Percentiles rank a stretch among this genome's conserved stretches.
Conservation (phyloP, 2,888 invertebrate species). For the Beris chalybata region DNA sequence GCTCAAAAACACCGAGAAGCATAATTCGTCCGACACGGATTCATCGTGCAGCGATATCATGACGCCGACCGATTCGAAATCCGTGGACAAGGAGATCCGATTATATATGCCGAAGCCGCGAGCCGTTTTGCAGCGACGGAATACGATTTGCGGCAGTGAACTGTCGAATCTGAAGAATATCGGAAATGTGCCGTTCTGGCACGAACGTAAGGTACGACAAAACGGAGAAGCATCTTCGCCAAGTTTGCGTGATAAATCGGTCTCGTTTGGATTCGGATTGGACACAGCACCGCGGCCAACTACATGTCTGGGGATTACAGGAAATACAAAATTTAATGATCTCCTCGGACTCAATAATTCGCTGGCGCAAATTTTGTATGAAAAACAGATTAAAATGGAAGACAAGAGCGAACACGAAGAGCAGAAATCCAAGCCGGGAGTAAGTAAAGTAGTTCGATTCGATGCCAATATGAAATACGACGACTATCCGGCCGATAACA, state of each 20-base stretch:
- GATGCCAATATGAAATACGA: conserved; percentile 54
- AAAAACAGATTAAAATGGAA: conserved; percentile 23
- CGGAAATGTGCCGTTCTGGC: conserved; percentile 66
- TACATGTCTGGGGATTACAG: conserved; percentile 63
- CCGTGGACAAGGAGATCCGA: conserved; percentile 56
- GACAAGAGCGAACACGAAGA: conserved; percentile 36
- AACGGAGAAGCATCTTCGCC: conserved; percentile 58
- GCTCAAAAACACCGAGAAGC: conserved; percentile 58
- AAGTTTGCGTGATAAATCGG: conserved; percentile 74
- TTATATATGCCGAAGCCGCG: conserved; percentile 77
- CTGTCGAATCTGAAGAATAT: conserved; percentile 56
- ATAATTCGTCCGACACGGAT: conserved; percentile 58
- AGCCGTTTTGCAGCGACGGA: conserved; percentile 72
- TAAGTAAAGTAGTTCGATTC: conserved; percentile 56
- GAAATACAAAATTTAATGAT: conserved; percentile 43
- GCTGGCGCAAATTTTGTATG: conserved; percentile 36
- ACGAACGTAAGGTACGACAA: conserved; percentile 65
- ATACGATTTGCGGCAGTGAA: conserved; percentile 86
- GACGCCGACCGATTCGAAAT: conserved; percentile 57
- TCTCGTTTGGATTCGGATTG: conserved; percentile 75
- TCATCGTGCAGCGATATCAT: conserved; percentile 59
- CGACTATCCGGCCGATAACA: conserved; percentile 53
- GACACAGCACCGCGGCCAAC: conserved; percentile 70
- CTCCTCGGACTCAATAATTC: conserved; percentile 39
- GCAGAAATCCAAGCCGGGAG: conserved; percentile 52